phyloP scores from a whole-genome alignment of 2,888 invertebrate genomes.

The Cactoblastis cactorum region DNA sequence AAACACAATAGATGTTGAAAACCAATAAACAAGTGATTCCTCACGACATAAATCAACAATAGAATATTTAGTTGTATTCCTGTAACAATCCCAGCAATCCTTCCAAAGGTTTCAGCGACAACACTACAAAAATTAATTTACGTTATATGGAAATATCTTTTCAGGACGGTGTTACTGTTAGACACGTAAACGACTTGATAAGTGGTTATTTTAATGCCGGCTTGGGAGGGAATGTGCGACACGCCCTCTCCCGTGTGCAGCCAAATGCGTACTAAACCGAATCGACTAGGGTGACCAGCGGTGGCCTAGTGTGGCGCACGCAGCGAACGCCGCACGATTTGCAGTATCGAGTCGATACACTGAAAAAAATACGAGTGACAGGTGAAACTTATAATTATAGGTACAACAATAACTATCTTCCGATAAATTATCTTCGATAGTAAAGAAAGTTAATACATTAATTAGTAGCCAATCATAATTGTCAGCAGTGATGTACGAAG shows the following conservation, averaged over 20 bases:
- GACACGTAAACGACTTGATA: slow-evolving; percentile 52
- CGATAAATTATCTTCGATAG: not conserved
- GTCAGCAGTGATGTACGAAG: no score
- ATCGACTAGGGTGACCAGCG: slow-evolving; percentile 44
- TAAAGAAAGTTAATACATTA: no score
- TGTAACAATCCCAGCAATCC: slow-evolving; percentile 15
- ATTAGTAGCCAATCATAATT: no score
- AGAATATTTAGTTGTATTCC: slow-evolving; percentile 23
- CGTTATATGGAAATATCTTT: slow-evolving; percentile 41
- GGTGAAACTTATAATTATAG: slow-evolving; percentile 26
- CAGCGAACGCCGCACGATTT: slow-evolving; percentile 46
- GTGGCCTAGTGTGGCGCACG: slow-evolving; percentile 65
- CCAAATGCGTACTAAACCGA: slow-evolving; percentile 63
- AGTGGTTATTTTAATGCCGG: slow-evolving; percentile 49
- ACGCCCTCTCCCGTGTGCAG: slow-evolving; percentile 44
- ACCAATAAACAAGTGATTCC: slow-evolving; percentile 6
- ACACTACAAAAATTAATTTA: slow-evolving; percentile 28
- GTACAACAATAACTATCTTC: not conserved
- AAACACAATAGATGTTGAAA: not conserved
- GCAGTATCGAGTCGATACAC: slow-evolving; percentile 59
- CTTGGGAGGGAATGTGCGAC: slow-evolving; percentile 28
- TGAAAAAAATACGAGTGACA: slow-evolving; percentile 32
- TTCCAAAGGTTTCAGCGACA: slow-evolving; percentile 33
- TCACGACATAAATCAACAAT: slow-evolving; percentile 23
- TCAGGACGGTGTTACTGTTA: slow-evolving; percentile 51